These are phyloP conservation scores for Hyperoodon ampullatus DNA, from an alignment of 2,113 vertebrate genomes.

Conservation along the genomic window DNA sequence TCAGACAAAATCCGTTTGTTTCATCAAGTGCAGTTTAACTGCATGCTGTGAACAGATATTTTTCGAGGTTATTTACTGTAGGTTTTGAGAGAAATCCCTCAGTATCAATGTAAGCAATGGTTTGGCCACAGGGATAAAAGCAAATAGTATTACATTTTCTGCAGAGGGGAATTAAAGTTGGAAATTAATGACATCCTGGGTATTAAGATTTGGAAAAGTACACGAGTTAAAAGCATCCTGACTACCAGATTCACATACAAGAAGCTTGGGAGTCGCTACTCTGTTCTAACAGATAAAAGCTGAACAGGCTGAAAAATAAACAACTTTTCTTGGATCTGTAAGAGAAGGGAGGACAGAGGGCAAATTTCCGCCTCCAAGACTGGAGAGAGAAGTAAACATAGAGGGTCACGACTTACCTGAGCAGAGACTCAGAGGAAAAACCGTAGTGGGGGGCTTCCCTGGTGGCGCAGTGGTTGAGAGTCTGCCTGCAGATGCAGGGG, in stretches of 20 bases:
- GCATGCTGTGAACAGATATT: not conserved
- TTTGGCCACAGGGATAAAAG: not conserved
- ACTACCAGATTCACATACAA: not conserved
- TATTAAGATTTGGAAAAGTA: not conserved
- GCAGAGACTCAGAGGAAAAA: not conserved
- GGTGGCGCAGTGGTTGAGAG: no score
- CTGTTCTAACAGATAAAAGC: not conserved
- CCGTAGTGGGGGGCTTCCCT: no score
- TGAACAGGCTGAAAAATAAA: not conserved
- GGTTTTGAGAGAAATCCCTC: not conserved
- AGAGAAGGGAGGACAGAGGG: not conserved
- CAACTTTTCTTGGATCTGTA: not conserved
- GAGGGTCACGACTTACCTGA: not conserved
- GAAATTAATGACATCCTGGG: not conserved
- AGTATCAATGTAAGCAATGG: not conserved
- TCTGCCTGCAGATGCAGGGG: no score
- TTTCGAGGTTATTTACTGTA: not conserved
- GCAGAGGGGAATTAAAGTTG: not conserved
- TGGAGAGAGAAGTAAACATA: not conserved
- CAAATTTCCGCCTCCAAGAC: not conserved
- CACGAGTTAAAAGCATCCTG: not conserved
- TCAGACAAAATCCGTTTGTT: not conserved
- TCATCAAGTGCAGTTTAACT: not conserved
- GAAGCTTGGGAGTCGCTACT: not conserved
- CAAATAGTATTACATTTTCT: constrained; percentile 30